Evolutionary conservation across 2,113 vertebrate genomes (phyloP), one percentile per base, ranked within the genome.

Genomic region (Labrus mixtus): DNA sequence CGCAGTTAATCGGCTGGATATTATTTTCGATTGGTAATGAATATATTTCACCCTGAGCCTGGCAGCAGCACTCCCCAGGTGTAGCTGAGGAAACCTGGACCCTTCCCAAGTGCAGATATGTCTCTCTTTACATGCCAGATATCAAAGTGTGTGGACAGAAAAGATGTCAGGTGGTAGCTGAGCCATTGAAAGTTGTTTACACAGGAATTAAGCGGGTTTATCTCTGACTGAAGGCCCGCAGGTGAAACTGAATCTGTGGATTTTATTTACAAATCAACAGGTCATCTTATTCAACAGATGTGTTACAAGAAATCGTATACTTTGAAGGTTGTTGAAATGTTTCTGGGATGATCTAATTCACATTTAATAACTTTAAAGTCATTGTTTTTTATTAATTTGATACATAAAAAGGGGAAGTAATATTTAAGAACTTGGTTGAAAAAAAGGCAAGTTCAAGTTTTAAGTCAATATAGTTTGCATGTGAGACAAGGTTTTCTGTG

Each of bases 41-140:
- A 89, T 77, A 80, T 76, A 82, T 77, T 86, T 87, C 79, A 87
- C 81, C 67, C 66, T 19, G n/a, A 78, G 79, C 61, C 87, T 90
- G 90, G 88, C 89, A 89, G 73, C 48, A 80, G 76, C 4, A 57
- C 71, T 82, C 29, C 63, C 83, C 91, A 92, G 89, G 93, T 93
- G 91, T 86, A 85, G 73, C 72, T 68, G 75, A 87, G 64, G 84
- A 83, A 84, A 84, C 68, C 82, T 93, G 91, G 89, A 89, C n/a
- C 36, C 6, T 48, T 85, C 75, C 79, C 91, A 87, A 88, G 60
- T 85, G 83, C 82, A 76, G 78, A 90, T 90, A 83, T 55, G 63
- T 71, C 78, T 79, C 53, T 88, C 11, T 76, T 72, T 67, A 55
- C 19, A 33, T 73, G 85, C 75, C 83, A 84, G 58, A 63, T 86